Percentiles rank a stretch among this genome's conserved stretches.
phyloP scores from a whole-genome alignment of 2,888 invertebrate species.

The Folsomia manolachei region DNA sequence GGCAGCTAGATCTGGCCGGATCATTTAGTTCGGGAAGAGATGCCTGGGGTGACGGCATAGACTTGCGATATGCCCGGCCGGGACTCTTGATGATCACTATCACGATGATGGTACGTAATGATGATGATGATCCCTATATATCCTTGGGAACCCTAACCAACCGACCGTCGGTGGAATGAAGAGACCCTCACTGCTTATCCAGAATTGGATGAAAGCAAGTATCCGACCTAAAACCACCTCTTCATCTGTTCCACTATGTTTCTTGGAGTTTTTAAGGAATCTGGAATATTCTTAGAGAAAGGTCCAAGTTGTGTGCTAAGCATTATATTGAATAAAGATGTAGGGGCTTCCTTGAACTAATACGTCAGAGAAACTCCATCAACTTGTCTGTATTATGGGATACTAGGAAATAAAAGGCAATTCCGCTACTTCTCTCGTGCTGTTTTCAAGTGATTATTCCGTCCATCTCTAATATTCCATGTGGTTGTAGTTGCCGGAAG shows the following conservation, averaged over 20 bases:
- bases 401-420: background rate
- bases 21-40: background rate
- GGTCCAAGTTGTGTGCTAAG: background rate
- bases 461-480: background rate
- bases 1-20: background rate
- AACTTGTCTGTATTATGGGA: background rate
- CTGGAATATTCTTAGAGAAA: background rate
- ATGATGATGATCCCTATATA: conserved; percentile 15
- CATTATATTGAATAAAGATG: too few relatives aligned
- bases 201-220: too few relatives aligned
- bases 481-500: background rate
- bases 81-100: conserved; percentile 13
- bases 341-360: too few relatives aligned
- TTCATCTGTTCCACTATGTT: too few relatives aligned
- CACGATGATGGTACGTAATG: conserved; percentile 13
- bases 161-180: background rate
- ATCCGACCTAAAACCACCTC: too few relatives aligned
- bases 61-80: background rate
- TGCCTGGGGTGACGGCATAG: conserved; percentile 11
- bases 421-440: conserved; percentile 27
- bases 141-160: background rate
- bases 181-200: background rate
- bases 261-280: background rate
- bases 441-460: conserved; percentile 39
- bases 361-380: background rate